These are phyloP conservation scores for Ptychoptera albimana DNA, from an alignment of 2,888 invertebrate species.

Conservation along the genomic window DNA sequence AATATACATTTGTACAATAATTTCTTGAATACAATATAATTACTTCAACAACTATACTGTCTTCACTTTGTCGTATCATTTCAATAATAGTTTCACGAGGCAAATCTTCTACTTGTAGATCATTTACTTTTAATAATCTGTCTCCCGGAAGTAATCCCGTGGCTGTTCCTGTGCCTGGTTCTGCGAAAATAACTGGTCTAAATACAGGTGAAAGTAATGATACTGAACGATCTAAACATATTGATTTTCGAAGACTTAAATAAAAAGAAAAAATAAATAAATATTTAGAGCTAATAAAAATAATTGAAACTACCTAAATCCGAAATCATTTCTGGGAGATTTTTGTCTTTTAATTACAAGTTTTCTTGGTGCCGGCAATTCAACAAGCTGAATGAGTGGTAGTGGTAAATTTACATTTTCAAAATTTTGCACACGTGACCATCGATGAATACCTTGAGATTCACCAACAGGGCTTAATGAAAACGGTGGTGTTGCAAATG, in stretches of 20 bases:
- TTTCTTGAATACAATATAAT: slow-evolving; percentile 17
- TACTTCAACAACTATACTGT: slow-evolving; percentile 72
- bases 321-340: slow-evolving; percentile 79
- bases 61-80: slow-evolving; percentile 74
- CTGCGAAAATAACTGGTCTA: slow-evolving; percentile 68
- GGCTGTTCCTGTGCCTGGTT: slow-evolving; percentile 63
- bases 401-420: slow-evolving; percentile 58
- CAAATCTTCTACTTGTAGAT: slow-evolving; percentile 66
- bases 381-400: slow-evolving; percentile 51
- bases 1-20: slow-evolving; percentile 1
- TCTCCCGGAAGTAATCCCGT: slow-evolving; percentile 88
- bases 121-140: slow-evolving; percentile 80
- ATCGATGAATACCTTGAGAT: slow-evolving; percentile 65
- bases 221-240: slow-evolving; percentile 53
- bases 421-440: slow-evolving; percentile 62
- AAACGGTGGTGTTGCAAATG: slow-evolving; percentile 75
- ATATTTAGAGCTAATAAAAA: too few relatives aligned
- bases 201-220: slow-evolving; percentile 25
- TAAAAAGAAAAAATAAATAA: too few relatives aligned
- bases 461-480: slow-evolving; percentile 74
- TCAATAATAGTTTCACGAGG: slow-evolving; percentile 86
- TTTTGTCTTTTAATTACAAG: slow-evolving; percentile 64
- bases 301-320: slow-evolving; percentile 36
- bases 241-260: slow-evolving; percentile 65
- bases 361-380: slow-evolving; percentile 54